Evolutionary conservation across 2,888 invertebrate species (phyloP).

Genomic region (Harmothoe impar): DNA sequence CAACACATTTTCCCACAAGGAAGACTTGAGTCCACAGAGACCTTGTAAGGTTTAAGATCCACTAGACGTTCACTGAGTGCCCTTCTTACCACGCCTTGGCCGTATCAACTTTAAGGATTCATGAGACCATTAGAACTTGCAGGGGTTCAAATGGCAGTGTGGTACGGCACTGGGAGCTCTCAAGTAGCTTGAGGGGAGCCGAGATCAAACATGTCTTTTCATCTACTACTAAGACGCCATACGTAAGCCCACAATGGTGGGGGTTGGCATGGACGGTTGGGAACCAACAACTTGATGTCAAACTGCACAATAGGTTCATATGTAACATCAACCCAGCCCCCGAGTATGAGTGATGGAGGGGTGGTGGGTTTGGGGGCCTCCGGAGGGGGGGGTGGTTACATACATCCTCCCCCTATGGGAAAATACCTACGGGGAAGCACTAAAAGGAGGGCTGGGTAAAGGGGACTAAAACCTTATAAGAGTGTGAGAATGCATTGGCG

Average conservation of each 20-base stretch:
- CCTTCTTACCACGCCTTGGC: background rate
- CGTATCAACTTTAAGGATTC: background rate
- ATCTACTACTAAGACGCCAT: constrained; percentile 7
- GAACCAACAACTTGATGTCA: constrained; percentile 29
- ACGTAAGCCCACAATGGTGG: background rate
- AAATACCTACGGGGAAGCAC: background rate
- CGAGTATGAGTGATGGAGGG: no score
- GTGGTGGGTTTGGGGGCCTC: no score
- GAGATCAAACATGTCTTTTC: constrained; percentile 11
- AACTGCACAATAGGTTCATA: background rate
- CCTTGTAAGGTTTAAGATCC: background rate
- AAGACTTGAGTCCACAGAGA: background rate
- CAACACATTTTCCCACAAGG: background rate
- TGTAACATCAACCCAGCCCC: background rate
- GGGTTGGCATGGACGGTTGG: background rate
- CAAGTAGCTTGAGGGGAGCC: background rate
- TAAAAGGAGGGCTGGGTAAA: background rate
- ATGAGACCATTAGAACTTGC: background rate
- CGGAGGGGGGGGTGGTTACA: background rate
- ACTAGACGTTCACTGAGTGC: background rate
- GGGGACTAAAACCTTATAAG: background rate
- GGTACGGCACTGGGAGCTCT: no score
- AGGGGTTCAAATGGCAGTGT: background rate
- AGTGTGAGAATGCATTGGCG: no score
- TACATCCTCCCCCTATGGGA: background rate